A percentile compares a stretch with the other conserved stretches of the same genome.
These are phyloP conservation scores for Penaeus indicus DNA, from an alignment of 1,140 invertebrate genomes.

Conservation along the genomic window DNA sequence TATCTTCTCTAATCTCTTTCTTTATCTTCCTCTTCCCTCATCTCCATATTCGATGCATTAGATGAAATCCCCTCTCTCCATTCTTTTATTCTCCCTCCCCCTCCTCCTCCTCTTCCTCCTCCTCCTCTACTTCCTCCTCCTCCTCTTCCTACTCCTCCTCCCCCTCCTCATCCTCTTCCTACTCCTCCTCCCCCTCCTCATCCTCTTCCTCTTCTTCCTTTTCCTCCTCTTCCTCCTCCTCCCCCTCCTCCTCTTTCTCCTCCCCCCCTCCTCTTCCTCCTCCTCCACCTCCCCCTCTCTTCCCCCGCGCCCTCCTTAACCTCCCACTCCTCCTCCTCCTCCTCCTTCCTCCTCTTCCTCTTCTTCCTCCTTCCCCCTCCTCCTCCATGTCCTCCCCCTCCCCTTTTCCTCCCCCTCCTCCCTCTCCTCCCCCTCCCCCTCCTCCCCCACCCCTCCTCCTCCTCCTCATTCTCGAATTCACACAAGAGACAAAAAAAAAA, in stretches of 20 bases:
- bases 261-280: neutral
- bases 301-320: neutral
- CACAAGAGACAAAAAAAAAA: no score
- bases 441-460: neutral
- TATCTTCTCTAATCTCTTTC: no score
- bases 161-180: neutral
- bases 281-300: neutral
- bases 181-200: no score
- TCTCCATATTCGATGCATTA: no score
- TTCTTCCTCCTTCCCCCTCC: neutral
- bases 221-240: neutral
- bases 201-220: neutral
- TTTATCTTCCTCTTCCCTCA: no score
- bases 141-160: neutral
- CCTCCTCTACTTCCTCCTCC: neutral
- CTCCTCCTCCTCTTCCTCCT: neutral
- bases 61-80: no score
- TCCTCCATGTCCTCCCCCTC: neutral
- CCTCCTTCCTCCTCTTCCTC: constrained; percentile 3
- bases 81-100: neutral
- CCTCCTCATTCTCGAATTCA: neutral
- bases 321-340: neutral
- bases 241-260: no score
- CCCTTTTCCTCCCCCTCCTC: neutral
- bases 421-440: neutral